Evolutionary conservation across 23 tunicate genomes (phyloP).

Genomic region (Trididemnum miniatum): DNA sequence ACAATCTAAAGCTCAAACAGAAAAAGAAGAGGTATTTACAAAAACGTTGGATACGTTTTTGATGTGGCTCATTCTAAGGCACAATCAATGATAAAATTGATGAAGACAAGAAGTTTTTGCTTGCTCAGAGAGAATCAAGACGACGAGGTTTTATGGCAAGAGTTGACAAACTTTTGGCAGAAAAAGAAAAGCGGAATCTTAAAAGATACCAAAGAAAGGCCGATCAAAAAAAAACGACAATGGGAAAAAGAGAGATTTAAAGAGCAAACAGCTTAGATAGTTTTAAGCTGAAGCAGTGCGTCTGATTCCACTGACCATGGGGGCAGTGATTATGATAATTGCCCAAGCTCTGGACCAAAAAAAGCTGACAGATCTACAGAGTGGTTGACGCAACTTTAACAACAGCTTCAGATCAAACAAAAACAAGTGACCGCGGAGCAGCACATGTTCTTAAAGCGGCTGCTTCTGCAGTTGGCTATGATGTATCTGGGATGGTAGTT

Average conservation of each 20-base stretch:
- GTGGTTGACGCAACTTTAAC: slow-evolving; percentile 13
- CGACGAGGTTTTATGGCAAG: slow-evolving; percentile 16
- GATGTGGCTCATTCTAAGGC: slow-evolving; percentile 12
- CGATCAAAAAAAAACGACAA: too few species aligned
- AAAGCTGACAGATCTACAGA: background rate
- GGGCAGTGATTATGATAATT: too few species aligned
- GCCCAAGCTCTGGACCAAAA: background rate
- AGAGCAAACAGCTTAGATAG: too few species aligned
- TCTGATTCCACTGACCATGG: too few species aligned
- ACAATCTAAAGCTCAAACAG: background rate
- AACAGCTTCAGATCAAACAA: slow-evolving; percentile 1
- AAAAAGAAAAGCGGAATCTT: too few species aligned
- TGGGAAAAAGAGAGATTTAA: too few species aligned
- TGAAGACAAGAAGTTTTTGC: slow-evolving; percentile 3
- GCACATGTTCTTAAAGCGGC: slow-evolving; percentile 1
- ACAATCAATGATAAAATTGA: background rate
- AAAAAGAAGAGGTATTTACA: slow-evolving; percentile 6
- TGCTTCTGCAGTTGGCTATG: slow-evolving; percentile 22
- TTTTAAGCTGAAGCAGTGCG: too few species aligned
- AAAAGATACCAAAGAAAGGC: too few species aligned
- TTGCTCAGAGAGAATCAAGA: background rate
- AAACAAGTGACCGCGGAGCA: slow-evolving; percentile 8
- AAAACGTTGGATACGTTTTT: slow-evolving; percentile 7
- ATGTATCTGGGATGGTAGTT: background rate
- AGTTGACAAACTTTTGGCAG: too few species aligned